Evolutionary conservation across 2,888 invertebrate genomes (phyloP).

Genomic region (Acanthosepion esculentum): DNA sequence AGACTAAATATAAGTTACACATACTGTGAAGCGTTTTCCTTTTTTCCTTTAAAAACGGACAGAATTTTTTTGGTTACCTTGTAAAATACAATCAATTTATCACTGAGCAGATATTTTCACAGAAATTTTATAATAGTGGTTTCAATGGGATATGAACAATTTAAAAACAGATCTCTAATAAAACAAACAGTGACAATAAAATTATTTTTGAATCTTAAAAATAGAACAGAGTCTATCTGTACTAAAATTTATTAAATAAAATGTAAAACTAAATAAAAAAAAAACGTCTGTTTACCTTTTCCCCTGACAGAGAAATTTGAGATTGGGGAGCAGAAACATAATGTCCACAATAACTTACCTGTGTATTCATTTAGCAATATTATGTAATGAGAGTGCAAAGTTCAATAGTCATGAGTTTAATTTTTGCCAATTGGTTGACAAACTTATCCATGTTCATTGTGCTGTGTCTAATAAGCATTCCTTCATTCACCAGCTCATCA

Average conservation of each 20-base stretch:
- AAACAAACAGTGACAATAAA: background rate
- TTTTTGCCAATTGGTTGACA: background rate
- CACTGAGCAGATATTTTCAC: background rate
- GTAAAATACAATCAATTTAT: background rate
- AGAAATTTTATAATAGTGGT: background rate
- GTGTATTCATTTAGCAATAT: background rate
- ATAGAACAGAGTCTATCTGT: background rate
- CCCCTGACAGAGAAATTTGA: background rate
- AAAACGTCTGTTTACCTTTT: background rate
- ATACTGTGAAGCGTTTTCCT: too few relatives aligned
- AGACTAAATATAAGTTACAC: too few relatives aligned
- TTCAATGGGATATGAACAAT: background rate
- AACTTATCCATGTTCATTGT: background rate
- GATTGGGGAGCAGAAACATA: background rate
- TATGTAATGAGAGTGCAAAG: background rate
- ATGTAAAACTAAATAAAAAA: background rate
- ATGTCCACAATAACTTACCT: background rate
- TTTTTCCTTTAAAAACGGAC: too few relatives aligned
- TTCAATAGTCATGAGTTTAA: background rate
- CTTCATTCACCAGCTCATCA: background rate
- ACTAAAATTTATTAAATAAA: background rate
- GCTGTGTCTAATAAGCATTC: background rate
- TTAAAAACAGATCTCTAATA: background rate
- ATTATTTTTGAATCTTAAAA: background rate
- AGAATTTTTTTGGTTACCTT: too few relatives aligned